Conservation (phyloP, 2,888 invertebrate genomes). For the Agrotis ipsilon region DNA sequence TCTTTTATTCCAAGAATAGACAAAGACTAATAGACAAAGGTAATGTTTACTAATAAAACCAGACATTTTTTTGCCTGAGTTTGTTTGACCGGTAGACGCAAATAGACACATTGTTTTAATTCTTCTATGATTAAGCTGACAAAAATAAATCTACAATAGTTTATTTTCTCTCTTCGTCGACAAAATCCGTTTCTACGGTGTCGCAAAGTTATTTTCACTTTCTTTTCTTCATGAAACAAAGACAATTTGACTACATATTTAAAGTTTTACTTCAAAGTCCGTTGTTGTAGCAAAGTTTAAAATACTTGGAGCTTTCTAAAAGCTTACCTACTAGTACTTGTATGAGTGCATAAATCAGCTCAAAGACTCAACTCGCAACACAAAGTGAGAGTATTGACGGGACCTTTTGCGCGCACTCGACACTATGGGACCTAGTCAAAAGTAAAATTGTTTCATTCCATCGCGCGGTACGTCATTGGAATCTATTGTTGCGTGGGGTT, state of each 20-base stretch:
- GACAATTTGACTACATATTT: not conserved
- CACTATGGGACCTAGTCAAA: not conserved
- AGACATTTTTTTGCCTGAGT: too few relatives aligned
- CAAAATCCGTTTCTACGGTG: too few relatives aligned
- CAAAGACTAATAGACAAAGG: too few relatives aligned
- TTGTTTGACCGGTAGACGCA: too few relatives aligned
- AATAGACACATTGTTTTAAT: too few relatives aligned
- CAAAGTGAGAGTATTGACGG: slow-evolving; percentile 4
- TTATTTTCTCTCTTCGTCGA: too few relatives aligned
- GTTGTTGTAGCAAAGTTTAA: not conserved
- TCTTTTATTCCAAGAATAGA: too few relatives aligned
- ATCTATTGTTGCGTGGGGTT: not conserved
- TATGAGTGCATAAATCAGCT: not conserved
- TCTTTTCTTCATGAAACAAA: not conserved
- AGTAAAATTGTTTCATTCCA: slow-evolving; percentile 21
- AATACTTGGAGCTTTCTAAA: slow-evolving; percentile 24
- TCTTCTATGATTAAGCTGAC: too few relatives aligned
- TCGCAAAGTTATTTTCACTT: too few relatives aligned
- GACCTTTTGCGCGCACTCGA: not conserved
- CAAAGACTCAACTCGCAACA: not conserved
- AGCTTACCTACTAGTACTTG: not conserved
- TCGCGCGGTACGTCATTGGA: not conserved
- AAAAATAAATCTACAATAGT: too few relatives aligned
- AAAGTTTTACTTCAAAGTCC: slow-evolving; percentile 9
- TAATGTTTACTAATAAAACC: too few relatives aligned